These are phyloP conservation scores for Trematocara marginatum DNA, from an alignment of 2,113 vertebrate genomes.

Conservation along the genomic window DNA sequence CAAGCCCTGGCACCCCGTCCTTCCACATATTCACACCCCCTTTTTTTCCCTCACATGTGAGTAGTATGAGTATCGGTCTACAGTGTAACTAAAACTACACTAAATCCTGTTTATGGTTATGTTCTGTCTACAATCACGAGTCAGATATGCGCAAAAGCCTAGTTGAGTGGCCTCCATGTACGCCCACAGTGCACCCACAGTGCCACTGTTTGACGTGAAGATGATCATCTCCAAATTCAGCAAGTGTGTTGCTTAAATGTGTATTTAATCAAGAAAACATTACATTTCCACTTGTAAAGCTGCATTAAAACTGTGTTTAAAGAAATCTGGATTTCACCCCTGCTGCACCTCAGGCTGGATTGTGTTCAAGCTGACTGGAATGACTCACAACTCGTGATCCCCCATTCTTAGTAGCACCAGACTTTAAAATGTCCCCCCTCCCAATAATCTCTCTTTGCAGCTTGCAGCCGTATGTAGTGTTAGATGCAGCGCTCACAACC, in stretches of 20 bases:
- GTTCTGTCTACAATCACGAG: not conserved
- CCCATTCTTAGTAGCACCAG: not conserved
- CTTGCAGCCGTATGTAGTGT: constrained; percentile 33
- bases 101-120: not conserved
- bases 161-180: not conserved
- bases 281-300: not conserved
- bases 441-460: constrained; percentile 24
- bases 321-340: not conserved
- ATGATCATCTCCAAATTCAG: not conserved
- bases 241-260: not conserved
- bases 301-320: not conserved
- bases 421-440: constrained; percentile 45
- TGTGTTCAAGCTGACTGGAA: constrained; percentile 42
- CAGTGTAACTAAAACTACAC: not conserved
- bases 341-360: constrained; percentile 18
- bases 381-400: constrained; percentile 63
- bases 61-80: not conserved
- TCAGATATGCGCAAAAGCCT: not conserved
- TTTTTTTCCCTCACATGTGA: not conserved
- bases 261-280: not conserved
- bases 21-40: not conserved
- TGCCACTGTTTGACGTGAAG: not conserved
- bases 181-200: not conserved
- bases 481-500: not conserved
- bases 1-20: not conserved